Percentiles rank a stretch among this genome's conserved stretches.
Evolutionary conservation across 2,797 vertebrate species (phyloP).

Genomic region (Anguilla anguilla): DNA sequence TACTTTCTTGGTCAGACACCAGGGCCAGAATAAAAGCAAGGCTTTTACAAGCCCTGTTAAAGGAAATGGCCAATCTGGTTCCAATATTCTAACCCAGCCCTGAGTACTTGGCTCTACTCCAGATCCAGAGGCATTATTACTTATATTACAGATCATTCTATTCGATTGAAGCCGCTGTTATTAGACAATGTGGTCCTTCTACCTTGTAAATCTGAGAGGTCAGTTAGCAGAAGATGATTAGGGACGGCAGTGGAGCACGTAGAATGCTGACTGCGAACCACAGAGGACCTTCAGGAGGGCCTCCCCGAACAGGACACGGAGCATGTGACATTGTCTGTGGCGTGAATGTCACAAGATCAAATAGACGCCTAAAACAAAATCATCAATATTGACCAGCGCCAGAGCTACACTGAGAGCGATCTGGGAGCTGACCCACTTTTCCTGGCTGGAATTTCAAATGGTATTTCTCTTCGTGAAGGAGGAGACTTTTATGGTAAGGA

Average conservation of each 20-base stretch:
- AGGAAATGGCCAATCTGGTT: neutral
- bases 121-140: neutral
- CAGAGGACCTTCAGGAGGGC: neutral
- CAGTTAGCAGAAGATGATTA: neutral
- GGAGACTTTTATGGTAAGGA: slow-evolving; percentile 11
- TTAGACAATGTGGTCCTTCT: neutral
- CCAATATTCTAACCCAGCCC: neutral
- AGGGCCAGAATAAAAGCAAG: neutral
- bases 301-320: neutral
- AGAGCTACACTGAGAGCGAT: neutral
- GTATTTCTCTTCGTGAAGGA: neutral
- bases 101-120: neutral
- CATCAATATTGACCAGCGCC: slow-evolving; percentile 21
- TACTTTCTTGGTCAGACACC: neutral
- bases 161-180: neutral
- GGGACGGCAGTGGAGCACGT: neutral
- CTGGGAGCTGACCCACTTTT: slow-evolving; percentile 14
- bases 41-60: neutral
- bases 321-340: neutral
- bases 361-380: slow-evolving; percentile 14
- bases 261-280: neutral
- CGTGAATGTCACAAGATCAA: neutral
- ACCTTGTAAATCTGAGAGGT: neutral
- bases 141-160: neutral
- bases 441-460: slow-evolving; percentile 23